Evolutionary conservation across 2,113 vertebrate genomes (phyloP).

Genomic region (Tretioscincus oriximinensis): DNA sequence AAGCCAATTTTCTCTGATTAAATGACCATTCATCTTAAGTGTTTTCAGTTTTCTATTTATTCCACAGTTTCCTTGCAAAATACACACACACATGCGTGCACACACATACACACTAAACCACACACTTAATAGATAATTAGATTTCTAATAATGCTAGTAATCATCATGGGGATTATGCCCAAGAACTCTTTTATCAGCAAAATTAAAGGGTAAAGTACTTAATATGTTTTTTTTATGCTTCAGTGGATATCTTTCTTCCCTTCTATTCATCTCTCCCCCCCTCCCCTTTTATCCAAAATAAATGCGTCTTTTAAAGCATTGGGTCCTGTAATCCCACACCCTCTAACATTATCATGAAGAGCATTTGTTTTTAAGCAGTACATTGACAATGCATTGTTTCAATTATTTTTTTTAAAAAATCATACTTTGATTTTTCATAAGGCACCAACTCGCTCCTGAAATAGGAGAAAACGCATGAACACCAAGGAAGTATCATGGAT

Average conservation of each 20-base stretch:
- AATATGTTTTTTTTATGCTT: slow-evolving; percentile 54
- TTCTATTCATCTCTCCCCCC: not conserved
- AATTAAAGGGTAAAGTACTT: slow-evolving; percentile 64
- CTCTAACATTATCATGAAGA: too few relatives aligned
- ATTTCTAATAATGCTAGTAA: slow-evolving; percentile 62
- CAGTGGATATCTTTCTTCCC: slow-evolving; percentile 32
- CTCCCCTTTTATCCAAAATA: too few relatives aligned
- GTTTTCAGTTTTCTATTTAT: slow-evolving; percentile 4
- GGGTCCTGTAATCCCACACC: too few relatives aligned
- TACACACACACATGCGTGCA: slow-evolving; percentile 50
- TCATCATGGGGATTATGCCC: slow-evolving; percentile 53
- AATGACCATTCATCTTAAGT: not conserved
- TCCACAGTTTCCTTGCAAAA: not conserved
- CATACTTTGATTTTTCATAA: too few relatives aligned
- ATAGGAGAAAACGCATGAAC: too few relatives aligned
- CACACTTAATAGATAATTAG: slow-evolving; percentile 65
- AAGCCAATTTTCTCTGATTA: not conserved
- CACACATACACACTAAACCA: slow-evolving; percentile 56
- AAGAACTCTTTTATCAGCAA: slow-evolving; percentile 65
- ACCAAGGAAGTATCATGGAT: too few relatives aligned
- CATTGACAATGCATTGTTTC: too few relatives aligned
- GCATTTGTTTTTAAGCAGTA: too few relatives aligned
- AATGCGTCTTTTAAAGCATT: too few relatives aligned
- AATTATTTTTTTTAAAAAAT: too few relatives aligned
- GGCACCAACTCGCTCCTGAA: too few relatives aligned